Percentiles rank a stretch among this genome's conserved stretches.
These are phyloP conservation scores for Sesia bembeciformis DNA, from an alignment of 2,888 invertebrate genomes.

Conservation along the genomic window DNA sequence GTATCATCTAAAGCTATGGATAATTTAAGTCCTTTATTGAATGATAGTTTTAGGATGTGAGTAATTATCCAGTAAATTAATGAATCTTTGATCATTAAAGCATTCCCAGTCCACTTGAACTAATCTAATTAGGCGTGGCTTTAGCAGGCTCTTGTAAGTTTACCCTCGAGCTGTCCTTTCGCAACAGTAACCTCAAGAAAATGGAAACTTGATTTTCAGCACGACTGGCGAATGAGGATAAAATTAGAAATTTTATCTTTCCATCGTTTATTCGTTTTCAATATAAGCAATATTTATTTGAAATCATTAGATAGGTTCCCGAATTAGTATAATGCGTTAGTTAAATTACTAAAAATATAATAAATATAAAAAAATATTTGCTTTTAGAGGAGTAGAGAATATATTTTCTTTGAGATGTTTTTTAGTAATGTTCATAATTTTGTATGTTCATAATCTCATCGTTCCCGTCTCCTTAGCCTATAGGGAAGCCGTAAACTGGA, in stretches of 20 bases:
- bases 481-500: conserved; percentile 34
- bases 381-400: not conserved
- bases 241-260: conserved; percentile 6
- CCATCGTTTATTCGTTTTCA: conserved; percentile 3
- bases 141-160: conserved; percentile 6
- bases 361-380: not conserved
- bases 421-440: not conserved
- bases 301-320: conserved; percentile 2
- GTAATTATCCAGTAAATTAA: too few relatives aligned
- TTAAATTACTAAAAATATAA: conserved; percentile 1
- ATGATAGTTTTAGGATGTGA: too few relatives aligned
- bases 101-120: conserved; percentile 7
- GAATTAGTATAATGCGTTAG: conserved; percentile 3
- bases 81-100: conserved; percentile 4
- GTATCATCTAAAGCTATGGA: too few relatives aligned
- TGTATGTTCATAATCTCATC: not conserved
- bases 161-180: conserved; percentile 8
- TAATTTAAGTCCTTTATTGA: too few relatives aligned
- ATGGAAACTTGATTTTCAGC: conserved; percentile 7
- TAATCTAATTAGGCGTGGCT: conserved; percentile 8
- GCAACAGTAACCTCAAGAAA: conserved; percentile 7
- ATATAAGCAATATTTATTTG: conserved; percentile 1
- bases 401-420: not conserved
- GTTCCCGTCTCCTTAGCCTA: conserved; percentile 5
- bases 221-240: not conserved